Conservation (phyloP, 2,113 vertebrate genomes). For the Taurulus bubalis region DNA sequence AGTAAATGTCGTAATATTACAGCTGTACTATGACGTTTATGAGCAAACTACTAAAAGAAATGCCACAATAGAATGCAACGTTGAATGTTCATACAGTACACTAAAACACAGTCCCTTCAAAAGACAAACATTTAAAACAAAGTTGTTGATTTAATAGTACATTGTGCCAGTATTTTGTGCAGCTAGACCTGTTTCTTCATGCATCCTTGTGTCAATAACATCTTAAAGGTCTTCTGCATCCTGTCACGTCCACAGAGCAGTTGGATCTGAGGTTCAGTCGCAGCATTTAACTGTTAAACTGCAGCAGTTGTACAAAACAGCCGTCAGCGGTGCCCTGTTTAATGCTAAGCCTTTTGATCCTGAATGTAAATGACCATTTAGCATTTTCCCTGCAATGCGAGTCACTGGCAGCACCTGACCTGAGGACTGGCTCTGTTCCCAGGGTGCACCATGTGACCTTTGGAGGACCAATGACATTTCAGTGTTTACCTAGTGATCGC, state of each 20-base stretch:
- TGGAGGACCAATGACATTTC: slow-evolving; percentile 55
- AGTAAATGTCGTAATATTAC: background rate
- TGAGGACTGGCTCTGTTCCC: background rate
- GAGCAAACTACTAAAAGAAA: background rate
- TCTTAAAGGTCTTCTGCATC: background rate
- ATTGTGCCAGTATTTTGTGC: background rate
- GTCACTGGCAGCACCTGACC: slow-evolving; percentile 37
- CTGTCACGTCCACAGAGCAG: background rate
- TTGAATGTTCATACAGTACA: too few species aligned
- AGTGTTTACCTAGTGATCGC: slow-evolving; percentile 50
- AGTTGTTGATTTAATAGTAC: background rate
- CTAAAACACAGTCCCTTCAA: background rate
- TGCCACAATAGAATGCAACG: background rate
- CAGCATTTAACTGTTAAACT: background rate
- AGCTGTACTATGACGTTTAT: background rate
- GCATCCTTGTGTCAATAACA: background rate
- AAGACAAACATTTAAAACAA: background rate
- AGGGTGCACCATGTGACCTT: slow-evolving; percentile 40
- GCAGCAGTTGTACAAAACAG: background rate
- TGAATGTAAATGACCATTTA: slow-evolving; percentile 46
- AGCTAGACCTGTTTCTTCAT: background rate
- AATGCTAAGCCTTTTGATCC: slow-evolving; percentile 38
- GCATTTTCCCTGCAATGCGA: slow-evolving; percentile 39
- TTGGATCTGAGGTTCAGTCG: background rate
- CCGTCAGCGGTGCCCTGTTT: slow-evolving; percentile 4